Percentiles rank a stretch among this genome's conserved stretches.
Conservation (phyloP, 2,888 invertebrate species). For the Agapostemon virescens region DNA sequence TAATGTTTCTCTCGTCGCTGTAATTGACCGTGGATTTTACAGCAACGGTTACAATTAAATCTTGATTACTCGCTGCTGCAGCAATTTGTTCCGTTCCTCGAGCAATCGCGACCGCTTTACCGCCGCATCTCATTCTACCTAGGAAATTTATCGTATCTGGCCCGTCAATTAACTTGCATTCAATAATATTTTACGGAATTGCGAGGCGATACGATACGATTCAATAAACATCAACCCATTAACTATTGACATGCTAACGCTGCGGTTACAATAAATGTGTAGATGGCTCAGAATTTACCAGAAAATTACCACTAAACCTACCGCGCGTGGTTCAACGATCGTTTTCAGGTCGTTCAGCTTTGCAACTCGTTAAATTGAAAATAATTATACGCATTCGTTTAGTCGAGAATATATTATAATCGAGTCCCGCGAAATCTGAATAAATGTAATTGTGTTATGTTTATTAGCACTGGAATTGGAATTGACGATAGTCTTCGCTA, state of each 20-base stretch:
- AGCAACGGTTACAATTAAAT: slow-evolving; percentile 1
- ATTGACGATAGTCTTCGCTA: too few relatives aligned
- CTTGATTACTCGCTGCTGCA: background rate
- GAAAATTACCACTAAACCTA: too few relatives aligned
- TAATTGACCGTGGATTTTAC: background rate
- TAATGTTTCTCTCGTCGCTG: background rate
- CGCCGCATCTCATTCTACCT: background rate
- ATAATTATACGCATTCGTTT: too few relatives aligned
- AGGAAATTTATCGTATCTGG: background rate
- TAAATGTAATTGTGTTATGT: too few relatives aligned
- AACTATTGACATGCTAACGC: background rate
- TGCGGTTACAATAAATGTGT: background rate
- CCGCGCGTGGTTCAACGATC: too few relatives aligned
- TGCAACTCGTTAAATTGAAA: too few relatives aligned
- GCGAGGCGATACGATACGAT: background rate
- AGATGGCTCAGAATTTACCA: background rate
- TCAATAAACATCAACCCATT: background rate
- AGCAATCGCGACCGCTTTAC: background rate
- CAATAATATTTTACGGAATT: background rate
- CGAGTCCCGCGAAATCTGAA: too few relatives aligned
- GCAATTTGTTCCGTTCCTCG: background rate
- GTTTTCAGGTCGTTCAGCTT: too few relatives aligned
- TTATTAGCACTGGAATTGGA: too few relatives aligned
- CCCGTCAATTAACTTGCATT: background rate
- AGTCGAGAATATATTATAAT: too few relatives aligned